phyloP scores from a whole-genome alignment of 1,140 invertebrate species.

The Armadillidium nasatum region DNA sequence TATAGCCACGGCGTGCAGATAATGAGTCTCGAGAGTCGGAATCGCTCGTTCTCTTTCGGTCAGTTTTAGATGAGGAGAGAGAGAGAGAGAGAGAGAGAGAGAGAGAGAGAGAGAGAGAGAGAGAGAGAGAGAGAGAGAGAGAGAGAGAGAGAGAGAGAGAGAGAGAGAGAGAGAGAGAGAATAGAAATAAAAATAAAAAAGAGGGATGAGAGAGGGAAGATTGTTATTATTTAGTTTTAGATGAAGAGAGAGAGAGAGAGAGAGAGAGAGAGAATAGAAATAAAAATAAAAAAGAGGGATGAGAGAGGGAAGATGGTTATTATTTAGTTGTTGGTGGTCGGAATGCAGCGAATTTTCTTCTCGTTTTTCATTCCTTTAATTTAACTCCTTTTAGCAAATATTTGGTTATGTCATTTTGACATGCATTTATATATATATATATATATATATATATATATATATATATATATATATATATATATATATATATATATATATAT shows the following conservation, averaged over 20 bases:
- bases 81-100: not conserved
- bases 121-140: no score
- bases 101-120: not conserved
- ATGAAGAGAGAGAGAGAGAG: no score
- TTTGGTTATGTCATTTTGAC: not conserved
- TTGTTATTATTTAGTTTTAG: no score
- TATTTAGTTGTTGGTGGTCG: not conserved
- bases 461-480: conserved; percentile 11
- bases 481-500: not conserved
- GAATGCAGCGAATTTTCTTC: not conserved
- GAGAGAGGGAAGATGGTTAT: no score
- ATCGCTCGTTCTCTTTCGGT: not conserved
- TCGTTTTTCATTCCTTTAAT: not conserved
- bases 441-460: conserved; percentile 15
- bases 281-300: no score
- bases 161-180: no score
- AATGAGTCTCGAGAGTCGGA: not conserved
- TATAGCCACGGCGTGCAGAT: conserved; percentile 5
- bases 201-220: no score
- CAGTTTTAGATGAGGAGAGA: no score
- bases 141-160: no score
- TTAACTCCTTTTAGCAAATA: not conserved
- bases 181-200: no score
- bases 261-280: no score
- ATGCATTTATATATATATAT: conserved; percentile 2